These are phyloP conservation scores for Heliconius nattereri DNA, from an alignment of 1,140 invertebrate genomes.

Conservation along the genomic window DNA sequence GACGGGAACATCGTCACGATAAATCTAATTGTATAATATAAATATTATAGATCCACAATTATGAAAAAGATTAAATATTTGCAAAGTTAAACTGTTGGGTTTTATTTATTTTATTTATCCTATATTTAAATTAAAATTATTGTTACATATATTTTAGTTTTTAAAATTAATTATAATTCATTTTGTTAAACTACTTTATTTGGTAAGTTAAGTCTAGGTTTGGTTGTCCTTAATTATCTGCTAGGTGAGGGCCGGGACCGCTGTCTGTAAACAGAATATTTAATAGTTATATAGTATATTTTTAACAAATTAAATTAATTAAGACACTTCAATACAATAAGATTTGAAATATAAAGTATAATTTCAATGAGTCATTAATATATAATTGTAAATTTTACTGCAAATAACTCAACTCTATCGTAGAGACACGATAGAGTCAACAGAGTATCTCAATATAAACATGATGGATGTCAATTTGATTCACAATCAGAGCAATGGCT, in stretches of 20 bases:
- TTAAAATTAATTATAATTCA: conserved; percentile 2
- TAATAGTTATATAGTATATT: not conserved
- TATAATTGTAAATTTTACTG: no score
- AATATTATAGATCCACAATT: conserved; percentile 83
- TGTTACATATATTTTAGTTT: not conserved
- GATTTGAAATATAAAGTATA: no score
- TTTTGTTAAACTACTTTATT: conserved; percentile 28
- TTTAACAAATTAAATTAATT: no score
- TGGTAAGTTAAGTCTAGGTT: conserved; percentile 32
- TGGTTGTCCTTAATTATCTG: conserved; percentile 13
- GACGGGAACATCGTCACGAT: conserved; percentile 49
- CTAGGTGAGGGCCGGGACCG: conserved; percentile 65
- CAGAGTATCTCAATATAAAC: no score
- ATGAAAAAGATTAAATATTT: conserved; percentile 83
- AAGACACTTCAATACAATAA: no score
- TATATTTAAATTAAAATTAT: not conserved
- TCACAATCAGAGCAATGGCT: no score
- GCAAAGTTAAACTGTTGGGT: conserved; percentile 73
- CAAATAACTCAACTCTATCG: no score
- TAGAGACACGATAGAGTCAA: no score
- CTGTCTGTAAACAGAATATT: conserved; percentile 53
- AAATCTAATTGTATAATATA: conserved; percentile 81
- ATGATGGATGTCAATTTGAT: no score
- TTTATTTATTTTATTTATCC: conserved; percentile 55
- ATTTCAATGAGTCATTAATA: no score